phyloP scores from a whole-genome alignment of 2,888 invertebrate species.

The Dicyrtoma fusca region DNA sequence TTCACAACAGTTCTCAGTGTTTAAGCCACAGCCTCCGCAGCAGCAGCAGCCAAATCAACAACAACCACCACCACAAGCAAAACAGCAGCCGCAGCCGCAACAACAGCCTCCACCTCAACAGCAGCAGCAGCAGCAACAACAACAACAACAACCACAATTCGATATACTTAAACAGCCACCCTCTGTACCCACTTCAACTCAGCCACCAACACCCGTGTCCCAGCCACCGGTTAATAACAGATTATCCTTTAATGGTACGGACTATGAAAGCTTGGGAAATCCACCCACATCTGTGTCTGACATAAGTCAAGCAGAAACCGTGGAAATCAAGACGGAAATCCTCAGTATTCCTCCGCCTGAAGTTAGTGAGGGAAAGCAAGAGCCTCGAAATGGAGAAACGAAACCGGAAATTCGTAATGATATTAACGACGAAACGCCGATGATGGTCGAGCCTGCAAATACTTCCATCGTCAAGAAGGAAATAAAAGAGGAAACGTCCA shows the following conservation, averaged over 20 bases:
- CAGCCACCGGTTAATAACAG: constrained; percentile 48
- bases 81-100: constrained; percentile 35
- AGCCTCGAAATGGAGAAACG: constrained; percentile 57
- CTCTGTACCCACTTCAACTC: constrained; percentile 58
- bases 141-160: constrained; percentile 59
- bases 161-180: constrained; percentile 52
- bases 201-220: constrained; percentile 64
- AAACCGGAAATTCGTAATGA: constrained; percentile 69
- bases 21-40: constrained; percentile 23
- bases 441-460: constrained; percentile 31
- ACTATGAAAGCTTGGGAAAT: constrained; percentile 44
- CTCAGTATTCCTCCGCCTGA: constrained; percentile 46
- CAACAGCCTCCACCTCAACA: constrained; percentile 38
- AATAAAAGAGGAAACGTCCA: constrained; percentile 54
- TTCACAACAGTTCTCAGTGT: constrained; percentile 39
- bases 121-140: constrained; percentile 38
- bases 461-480: constrained; percentile 44
- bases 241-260: constrained; percentile 52
- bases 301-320: constrained; percentile 46
- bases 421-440: constrained; percentile 20
- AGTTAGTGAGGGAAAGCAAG: constrained; percentile 48
- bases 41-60: constrained; percentile 42
- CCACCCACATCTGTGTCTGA: constrained; percentile 49
- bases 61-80: constrained; percentile 58
- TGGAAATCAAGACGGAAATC: constrained; percentile 54